Percentiles rank a stretch among this genome's conserved stretches.
These are phyloP conservation scores for Zoroaster sp. DNA, from an alignment of 53 echinoderm and acorn worm genomes.

Conservation along the genomic window DNA sequence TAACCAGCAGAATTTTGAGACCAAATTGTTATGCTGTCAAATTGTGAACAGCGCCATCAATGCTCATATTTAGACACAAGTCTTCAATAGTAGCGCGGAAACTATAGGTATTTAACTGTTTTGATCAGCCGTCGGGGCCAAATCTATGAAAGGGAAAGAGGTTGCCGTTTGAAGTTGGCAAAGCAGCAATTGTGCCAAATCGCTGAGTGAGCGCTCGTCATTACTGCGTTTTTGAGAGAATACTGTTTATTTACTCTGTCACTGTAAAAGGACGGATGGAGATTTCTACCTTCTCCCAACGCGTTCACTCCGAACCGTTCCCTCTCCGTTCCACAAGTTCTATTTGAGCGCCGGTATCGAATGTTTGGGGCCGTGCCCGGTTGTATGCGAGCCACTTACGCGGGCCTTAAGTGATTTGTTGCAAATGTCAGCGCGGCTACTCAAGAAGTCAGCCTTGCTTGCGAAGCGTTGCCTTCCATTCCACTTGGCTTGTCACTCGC, in stretches of 20 bases:
- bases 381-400: constrained; percentile 31
- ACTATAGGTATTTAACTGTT: not conserved
- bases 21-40: not conserved
- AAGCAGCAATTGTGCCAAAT: constrained; percentile 61
- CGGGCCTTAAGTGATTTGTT: constrained; percentile 51
- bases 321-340: not conserved
- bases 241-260: constrained; percentile 60
- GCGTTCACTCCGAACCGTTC: not conserved
- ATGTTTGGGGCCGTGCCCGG: constrained; percentile 30
- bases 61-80: not conserved
- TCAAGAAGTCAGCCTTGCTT: constrained; percentile 55
- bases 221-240: constrained; percentile 53
- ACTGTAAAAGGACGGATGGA: constrained; percentile 55
- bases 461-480: constrained; percentile 52
- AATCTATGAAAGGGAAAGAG: not conserved
- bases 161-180: constrained; percentile 42
- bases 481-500: constrained; percentile 51
- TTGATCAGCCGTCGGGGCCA: constrained; percentile 9
- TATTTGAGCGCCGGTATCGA: constrained; percentile 50
- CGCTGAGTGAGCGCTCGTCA: constrained; percentile 49
- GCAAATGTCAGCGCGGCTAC: constrained; percentile 57
- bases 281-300: not conserved
- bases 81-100: too few species aligned
- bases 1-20: not conserved
- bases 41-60: not conserved